Conservation (phyloP, 2,113 vertebrate species). For the Mirounga angustirostris region DNA sequence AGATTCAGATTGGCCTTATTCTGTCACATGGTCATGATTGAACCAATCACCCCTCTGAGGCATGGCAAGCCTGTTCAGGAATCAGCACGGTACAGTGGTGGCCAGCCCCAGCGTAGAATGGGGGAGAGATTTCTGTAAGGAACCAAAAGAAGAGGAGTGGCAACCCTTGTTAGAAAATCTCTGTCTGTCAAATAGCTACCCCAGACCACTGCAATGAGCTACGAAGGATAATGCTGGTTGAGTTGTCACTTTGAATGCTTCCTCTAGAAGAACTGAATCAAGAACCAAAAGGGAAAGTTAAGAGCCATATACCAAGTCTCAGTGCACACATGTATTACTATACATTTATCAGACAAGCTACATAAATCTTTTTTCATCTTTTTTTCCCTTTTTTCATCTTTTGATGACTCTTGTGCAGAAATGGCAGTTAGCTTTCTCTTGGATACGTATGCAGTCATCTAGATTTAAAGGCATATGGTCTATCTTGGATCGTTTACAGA, state of each 20-base stretch:
- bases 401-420: conserved; percentile 62
- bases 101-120: background rate
- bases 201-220: background rate
- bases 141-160: background rate
- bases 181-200: background rate
- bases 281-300: background rate
- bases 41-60: background rate
- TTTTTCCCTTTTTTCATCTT: background rate
- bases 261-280: background rate
- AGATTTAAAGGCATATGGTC: conserved; percentile 68
- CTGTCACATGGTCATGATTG: background rate
- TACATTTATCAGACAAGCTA: conserved; percentile 34
- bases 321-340: conserved; percentile 24
- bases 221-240: background rate
- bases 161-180: background rate
- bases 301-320: conserved; percentile 13
- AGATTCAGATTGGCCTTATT: background rate
- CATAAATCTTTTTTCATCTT: background rate
- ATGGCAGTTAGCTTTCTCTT: conserved; percentile 68
- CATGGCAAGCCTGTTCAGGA: background rate
- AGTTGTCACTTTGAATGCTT: conserved; percentile 25
- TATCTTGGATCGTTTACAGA: conserved; percentile 66
- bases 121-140: background rate
- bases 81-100: background rate
- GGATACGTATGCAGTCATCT: conserved; percentile 53